Evolutionary conservation across 1,140 invertebrate species (phyloP), one percentile per base, ranked within the genome.

Genomic region (Chrysoperla carnea): DNA sequence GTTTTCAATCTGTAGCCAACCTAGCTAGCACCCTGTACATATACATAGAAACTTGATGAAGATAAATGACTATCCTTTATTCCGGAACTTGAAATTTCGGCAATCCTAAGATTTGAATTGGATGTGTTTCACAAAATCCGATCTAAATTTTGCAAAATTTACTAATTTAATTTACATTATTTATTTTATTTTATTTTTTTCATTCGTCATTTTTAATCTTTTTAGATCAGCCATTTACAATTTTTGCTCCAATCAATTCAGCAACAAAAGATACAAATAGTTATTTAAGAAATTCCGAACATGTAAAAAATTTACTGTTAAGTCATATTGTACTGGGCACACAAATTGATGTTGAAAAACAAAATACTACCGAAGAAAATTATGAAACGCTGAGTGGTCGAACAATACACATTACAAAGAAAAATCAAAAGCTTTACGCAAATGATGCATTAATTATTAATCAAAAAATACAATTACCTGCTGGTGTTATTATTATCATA

Each of bases 181-280:
- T n/a, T n/a, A n/a, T n/a, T n/a, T n/a, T n/a, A n/a, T n/a, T n/a
- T n/a, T n/a, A n/a, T n/a, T n/a, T n/a, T n/a, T n/a, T n/a, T n/a
- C n/a, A n/a, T n/a, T n/a, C n/a, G n/a, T n/a, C n/a, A n/a, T 41
- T 38, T 61, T 62, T 12, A 11, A 33, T 33, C 11, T 31, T 33
- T 33, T 6, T 61, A 74, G 72, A 71, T 52, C 61, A 67, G 41
- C 66, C 68, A 4, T 74, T 67, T 47, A 74, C 72, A 46, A 66
- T 74, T 47, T 61, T 74, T 47, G 67, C 71, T 40, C 71, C 71
- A 9, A 58, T 61, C 52, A 72, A 73, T 57, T 60, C 64, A 40
- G 65, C 61, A 11, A 62, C 53, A 13, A 23, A 23, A 23, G 17
- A 61, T 65, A 43, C 60, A 64, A 39, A 66, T 17, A 59, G 55